A percentile compares a stretch with the other conserved stretches of the same genome.
Evolutionary conservation across 2,113 vertebrate species (phyloP).

Genomic region (Odocoileus virginianus): DNA sequence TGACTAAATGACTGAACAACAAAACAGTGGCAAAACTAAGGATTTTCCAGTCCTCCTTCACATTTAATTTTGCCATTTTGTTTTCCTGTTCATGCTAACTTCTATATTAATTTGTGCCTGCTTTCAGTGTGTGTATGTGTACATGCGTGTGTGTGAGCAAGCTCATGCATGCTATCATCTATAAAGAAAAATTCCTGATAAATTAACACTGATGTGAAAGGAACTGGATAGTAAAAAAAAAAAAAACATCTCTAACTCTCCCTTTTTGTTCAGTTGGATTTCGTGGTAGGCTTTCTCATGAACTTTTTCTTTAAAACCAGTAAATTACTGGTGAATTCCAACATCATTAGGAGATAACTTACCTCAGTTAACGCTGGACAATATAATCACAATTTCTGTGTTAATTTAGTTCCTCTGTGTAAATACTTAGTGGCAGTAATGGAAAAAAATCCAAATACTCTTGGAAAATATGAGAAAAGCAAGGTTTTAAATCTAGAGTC

Average conservation of each 20-base stretch:
- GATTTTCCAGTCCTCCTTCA: neutral
- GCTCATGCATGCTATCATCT: neutral
- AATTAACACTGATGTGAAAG: neutral
- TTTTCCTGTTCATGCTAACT: neutral
- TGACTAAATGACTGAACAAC: neutral
- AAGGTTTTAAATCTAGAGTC: slow-evolving; percentile 28
- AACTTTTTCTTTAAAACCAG: slow-evolving; percentile 1
- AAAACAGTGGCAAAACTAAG: neutral
- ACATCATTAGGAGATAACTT: neutral
- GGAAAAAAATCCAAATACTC: slow-evolving; percentile 29
- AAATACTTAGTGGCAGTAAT: neutral
- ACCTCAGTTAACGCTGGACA: neutral
- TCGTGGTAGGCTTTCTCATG: neutral
- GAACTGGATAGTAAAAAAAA: neutral
- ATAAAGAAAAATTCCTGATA: neutral
- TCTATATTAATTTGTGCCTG: neutral
- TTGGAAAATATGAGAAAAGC: slow-evolving; percentile 48
- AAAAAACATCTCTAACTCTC: neutral
- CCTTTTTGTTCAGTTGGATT: neutral
- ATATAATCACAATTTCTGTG: neutral
- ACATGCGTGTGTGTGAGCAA: too few species aligned
- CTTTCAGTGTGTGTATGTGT: neutral
- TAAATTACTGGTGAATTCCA: neutral
- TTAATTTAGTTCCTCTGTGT: neutral
- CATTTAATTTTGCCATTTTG: neutral